These are phyloP conservation scores for Parasteatoda tepidariorum DNA, from an alignment of 1,140 invertebrate species.

Conservation along the genomic window DNA sequence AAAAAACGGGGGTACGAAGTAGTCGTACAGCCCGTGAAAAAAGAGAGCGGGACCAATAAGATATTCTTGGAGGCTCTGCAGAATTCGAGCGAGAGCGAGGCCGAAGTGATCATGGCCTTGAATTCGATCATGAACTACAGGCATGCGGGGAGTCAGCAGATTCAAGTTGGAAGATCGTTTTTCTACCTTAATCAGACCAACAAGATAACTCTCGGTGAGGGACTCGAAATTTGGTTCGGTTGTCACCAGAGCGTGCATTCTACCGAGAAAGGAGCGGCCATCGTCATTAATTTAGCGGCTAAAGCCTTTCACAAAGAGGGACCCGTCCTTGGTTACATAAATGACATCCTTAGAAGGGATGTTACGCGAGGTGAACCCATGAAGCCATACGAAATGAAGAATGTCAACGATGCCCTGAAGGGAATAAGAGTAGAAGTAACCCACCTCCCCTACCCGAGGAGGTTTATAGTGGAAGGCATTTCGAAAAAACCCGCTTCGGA, in stretches of 20 bases:
- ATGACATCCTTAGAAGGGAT: slow-evolving; percentile 34
- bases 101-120: slow-evolving; percentile 26
- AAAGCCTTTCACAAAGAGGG: slow-evolving; percentile 58
- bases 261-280: slow-evolving; percentile 32
- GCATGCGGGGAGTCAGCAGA: background rate
- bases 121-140: slow-evolving; percentile 28
- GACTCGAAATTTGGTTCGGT: slow-evolving; percentile 60
- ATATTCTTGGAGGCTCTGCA: slow-evolving; percentile 6
- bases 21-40: slow-evolving; percentile 30
- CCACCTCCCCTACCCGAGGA: slow-evolving; percentile 57
- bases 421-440: slow-evolving; percentile 58
- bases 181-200: slow-evolving; percentile 2
- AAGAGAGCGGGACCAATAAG: slow-evolving; percentile 24
- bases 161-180: slow-evolving; percentile 46
- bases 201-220: slow-evolving; percentile 21
- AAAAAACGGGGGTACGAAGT: slow-evolving; percentile 10
- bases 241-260: slow-evolving; percentile 49
- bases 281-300: slow-evolving; percentile 56
- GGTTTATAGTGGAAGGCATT: slow-evolving; percentile 44
- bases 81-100: background rate
- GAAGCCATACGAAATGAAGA: slow-evolving; percentile 23
- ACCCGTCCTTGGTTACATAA: slow-evolving; percentile 47
- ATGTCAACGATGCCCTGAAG: slow-evolving; percentile 46
- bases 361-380: background rate
- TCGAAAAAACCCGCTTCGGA: slow-evolving; percentile 10